Conservation (phyloP, 2,888 invertebrate species). For the Cheilosia vulpina region DNA sequence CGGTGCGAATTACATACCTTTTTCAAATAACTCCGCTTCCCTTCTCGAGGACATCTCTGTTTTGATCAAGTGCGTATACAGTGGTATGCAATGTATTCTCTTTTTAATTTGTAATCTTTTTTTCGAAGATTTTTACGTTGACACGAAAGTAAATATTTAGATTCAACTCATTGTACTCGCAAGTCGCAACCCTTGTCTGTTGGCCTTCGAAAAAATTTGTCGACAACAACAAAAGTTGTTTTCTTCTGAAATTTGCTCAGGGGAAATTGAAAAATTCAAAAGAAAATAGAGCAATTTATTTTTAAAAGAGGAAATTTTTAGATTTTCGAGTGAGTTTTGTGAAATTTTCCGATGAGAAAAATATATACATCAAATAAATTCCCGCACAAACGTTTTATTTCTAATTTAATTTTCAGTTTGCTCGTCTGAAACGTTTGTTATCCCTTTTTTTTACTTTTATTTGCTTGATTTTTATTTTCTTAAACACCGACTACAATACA, state of each 20-base stretch:
- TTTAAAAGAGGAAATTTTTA: constrained; percentile 58
- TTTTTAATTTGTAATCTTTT: neutral
- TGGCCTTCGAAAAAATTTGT: constrained; percentile 51
- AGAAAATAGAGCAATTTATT: constrained; percentile 57
- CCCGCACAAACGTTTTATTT: constrained; percentile 34
- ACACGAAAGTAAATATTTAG: constrained; percentile 68
- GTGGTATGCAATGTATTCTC: neutral
- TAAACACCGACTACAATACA: constrained; percentile 7
- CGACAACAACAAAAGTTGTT: constrained; percentile 22
- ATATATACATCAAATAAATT: neutral
- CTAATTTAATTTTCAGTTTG: neutral
- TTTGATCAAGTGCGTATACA: constrained; percentile 70
- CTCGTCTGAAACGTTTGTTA: neutral
- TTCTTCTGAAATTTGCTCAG: constrained; percentile 54
- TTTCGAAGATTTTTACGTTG: constrained; percentile 66
- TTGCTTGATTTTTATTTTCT: constrained; percentile 14
- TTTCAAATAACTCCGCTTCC: neutral
- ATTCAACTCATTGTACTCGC: constrained; percentile 42
- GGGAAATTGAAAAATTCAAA: constrained; percentile 56
- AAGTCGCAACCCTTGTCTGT: constrained; percentile 40
- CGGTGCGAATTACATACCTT: neutral
- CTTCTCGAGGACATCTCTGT: constrained; percentile 8
- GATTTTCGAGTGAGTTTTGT: constrained; percentile 67
- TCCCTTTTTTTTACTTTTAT: neutral
- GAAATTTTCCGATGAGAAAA: constrained; percentile 17